These are phyloP conservation scores for Microtus obscurus DNA, from an alignment of 2,797 vertebrate genomes.

Conservation along the genomic window DNA sequence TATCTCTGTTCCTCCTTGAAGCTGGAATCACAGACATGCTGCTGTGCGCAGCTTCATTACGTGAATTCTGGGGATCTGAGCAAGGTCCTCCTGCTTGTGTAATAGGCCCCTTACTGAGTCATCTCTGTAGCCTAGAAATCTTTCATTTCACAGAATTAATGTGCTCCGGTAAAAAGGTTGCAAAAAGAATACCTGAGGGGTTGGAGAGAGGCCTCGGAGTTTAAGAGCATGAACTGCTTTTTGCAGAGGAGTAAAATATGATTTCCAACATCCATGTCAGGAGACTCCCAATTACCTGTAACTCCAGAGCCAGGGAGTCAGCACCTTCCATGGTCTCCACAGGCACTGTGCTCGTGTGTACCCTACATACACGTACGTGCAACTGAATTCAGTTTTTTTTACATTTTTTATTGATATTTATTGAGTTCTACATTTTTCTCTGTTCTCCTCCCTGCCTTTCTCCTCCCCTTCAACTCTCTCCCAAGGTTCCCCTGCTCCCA, in stretches of 20 bases:
- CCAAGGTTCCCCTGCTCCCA: too few relatives aligned
- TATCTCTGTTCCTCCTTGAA: background rate
- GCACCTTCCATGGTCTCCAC: background rate
- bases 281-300: background rate
- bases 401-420: too few relatives aligned
- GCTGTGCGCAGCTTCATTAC: too few relatives aligned
- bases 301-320: background rate
- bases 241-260: background rate
- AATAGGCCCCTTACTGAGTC: background rate
- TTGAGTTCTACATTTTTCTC: too few relatives aligned
- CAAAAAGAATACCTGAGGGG: background rate
- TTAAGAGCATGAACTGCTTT: background rate
- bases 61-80: background rate
- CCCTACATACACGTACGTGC: background rate
- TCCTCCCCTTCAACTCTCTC: too few relatives aligned
- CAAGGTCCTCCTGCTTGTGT: background rate
- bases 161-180: background rate
- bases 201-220: background rate
- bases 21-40: background rate
- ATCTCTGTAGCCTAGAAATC: background rate
- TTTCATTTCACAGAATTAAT: background rate
- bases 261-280: background rate
- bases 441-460: too few relatives aligned
- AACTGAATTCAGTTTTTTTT: background rate
- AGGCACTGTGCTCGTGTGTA: too few relatives aligned